Base-by-base conservation (phyloP, 2,888 invertebrate genomes). In the Marasmarcha lunaedactyla region DNA sequence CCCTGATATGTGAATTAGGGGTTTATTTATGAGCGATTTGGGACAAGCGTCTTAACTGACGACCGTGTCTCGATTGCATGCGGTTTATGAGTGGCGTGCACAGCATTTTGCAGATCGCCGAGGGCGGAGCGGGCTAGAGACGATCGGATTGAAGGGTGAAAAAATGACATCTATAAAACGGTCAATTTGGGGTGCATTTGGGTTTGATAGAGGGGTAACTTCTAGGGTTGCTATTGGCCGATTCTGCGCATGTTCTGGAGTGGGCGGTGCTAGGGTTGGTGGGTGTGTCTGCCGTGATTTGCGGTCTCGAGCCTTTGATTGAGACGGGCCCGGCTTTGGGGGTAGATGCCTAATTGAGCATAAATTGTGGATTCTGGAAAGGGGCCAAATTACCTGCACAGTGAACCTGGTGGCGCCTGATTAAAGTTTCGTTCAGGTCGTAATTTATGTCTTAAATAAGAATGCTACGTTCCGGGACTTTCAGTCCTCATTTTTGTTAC, bases 211-310 rank as follows among this genome's bases (percentile, higher is more conserved):
- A 40, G 62, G 71, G 68, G 62, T 56, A 43, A 43, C 47, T 50
- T 37, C 15, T 41, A 33, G 48, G 27, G 42, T 14, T 47, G 33
- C 52, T 60, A 79, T 83, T 81, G 81, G 81, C 38, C 15, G 43
- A 25, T 11, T 11, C 0, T 1, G 63, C 81, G 79, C 79, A 69
- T 73, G 81, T 74, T 77, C 49, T 46, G 41, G 30, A 42, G 33
- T 27, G 43, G 68, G 81, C 74, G 79, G 59, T 58, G 64, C 63
- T 64, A 59, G 64, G 65, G 71, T 71, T 63, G 52, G 68, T 63
- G 73, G 78, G 78, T 71, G 78, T 77, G 77, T 72, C 73, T 60
- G 60, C 71, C 55, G 73, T 79, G 81, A 83, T 83, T 81, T 83
- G 81, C 78, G 81, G 81, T 79, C 66, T 60, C 51, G 42, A 65